These are phyloP conservation scores for Drosophila imparisetae DNA, from an alignment of 2,888 invertebrate genomes.

Conservation along the genomic window DNA sequence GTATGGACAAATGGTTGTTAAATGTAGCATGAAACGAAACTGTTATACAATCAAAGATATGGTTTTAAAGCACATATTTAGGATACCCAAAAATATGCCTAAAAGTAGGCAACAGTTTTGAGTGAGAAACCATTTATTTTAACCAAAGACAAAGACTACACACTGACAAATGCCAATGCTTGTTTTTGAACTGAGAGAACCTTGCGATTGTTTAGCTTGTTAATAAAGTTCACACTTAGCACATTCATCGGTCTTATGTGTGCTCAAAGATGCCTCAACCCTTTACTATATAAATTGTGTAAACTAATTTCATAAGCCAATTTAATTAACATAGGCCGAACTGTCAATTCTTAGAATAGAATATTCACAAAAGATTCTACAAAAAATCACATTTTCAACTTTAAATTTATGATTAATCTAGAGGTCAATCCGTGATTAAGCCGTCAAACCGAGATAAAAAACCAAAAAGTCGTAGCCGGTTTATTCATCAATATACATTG, in stretches of 20 bases:
- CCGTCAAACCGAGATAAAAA: background rate
- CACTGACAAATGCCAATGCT: background rate
- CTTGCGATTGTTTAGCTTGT: background rate
- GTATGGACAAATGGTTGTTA: background rate
- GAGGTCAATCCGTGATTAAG: background rate
- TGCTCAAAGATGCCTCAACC: background rate
- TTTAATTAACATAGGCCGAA: background rate
- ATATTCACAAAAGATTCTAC: background rate
- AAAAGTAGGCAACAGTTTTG: constrained; percentile 8
- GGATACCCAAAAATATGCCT: constrained; percentile 11
- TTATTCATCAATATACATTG: background rate
- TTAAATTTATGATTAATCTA: background rate
- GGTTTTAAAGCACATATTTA: constrained; percentile 15
- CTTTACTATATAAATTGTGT: background rate
- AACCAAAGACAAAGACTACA: background rate
- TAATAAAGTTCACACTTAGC: background rate
- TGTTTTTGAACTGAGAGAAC: background rate
- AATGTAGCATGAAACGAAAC: background rate
- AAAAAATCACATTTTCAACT: background rate
- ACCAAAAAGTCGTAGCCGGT: background rate
- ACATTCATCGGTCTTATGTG: background rate
- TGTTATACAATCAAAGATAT: constrained; percentile 14
- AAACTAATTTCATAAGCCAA: background rate
- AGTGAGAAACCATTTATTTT: background rate
- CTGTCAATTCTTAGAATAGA: background rate